Evolutionary conservation across 2,113 vertebrate species (phyloP).

Genomic region (Pygoscelis adeliae): DNA sequence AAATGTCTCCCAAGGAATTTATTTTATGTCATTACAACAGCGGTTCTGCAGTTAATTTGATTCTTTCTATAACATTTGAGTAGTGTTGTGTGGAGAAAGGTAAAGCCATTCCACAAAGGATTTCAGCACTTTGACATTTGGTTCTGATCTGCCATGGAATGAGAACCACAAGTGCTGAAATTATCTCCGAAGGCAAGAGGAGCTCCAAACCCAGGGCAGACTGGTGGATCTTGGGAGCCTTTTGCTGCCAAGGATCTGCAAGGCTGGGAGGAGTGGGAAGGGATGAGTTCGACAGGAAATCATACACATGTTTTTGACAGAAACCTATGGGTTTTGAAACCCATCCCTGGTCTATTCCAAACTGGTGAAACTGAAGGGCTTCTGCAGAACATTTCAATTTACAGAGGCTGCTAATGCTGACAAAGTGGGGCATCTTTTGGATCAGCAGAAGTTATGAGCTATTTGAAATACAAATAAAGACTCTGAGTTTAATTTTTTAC

Average conservation of each 20-base stretch:
- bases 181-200: background rate
- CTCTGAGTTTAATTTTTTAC: background rate
- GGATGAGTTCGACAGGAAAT: background rate
- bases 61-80: background rate
- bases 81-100: background rate
- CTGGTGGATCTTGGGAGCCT: background rate
- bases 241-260: background rate
- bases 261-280: background rate
- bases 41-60: background rate
- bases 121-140: background rate
- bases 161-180: background rate
- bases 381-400: background rate
- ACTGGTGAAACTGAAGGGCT: background rate
- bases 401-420: background rate
- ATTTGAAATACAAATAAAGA: background rate
- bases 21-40: background rate
- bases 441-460: background rate
- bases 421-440: background rate
- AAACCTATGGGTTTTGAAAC: background rate
- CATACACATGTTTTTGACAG: background rate
- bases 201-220: background rate
- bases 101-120: background rate
- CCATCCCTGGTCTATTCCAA: background rate
- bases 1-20: background rate
- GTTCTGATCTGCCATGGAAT: background rate